Percentiles rank a stretch among this genome's conserved stretches.
Evolutionary conservation across 2,888 invertebrate species (phyloP).

Genomic region (Amblyteles armatorius): DNA sequence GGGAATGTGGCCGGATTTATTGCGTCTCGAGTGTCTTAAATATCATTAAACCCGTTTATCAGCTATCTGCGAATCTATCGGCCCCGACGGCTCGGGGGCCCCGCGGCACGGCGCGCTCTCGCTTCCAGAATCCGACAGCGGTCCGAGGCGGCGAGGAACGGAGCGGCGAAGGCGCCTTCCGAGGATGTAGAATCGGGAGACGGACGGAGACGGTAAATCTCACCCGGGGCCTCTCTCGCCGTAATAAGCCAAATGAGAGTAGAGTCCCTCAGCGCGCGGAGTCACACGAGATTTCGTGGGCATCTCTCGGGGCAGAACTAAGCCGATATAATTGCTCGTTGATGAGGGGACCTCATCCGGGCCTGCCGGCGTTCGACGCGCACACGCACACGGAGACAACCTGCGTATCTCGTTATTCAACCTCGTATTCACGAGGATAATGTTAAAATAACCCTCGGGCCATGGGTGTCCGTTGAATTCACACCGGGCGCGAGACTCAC

Average conservation of each 20-base stretch:
- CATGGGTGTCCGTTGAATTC: conserved; percentile 49
- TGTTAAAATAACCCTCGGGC: conserved; percentile 53
- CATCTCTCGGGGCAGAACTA: conserved; percentile 60
- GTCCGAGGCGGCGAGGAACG: conserved; percentile 32
- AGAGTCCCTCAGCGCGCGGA: conserved; percentile 38
- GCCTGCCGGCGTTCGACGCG: background rate
- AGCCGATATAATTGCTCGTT: conserved; percentile 69
- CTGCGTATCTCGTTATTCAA: conserved; percentile 55
- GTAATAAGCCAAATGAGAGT: conserved; percentile 13
- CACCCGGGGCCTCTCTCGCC: conserved; percentile 45
- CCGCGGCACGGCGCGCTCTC: conserved; percentile 38
- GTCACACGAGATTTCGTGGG: conserved; percentile 64
- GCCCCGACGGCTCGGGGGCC: conserved; percentile 25
- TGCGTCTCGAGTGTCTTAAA: conserved; percentile 73
- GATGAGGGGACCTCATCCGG: conserved; percentile 48
- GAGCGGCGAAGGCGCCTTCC: conserved; percentile 51
- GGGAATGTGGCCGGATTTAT: conserved; percentile 73
- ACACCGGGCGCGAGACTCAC: conserved; percentile 30
- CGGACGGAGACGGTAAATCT: conserved; percentile 55
- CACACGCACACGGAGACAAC: background rate
- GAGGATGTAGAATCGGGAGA: conserved; percentile 52
- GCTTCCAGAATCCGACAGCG: conserved; percentile 56
- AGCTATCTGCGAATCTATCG: conserved; percentile 72
- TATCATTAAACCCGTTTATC: conserved; percentile 74
- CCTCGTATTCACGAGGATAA: conserved; percentile 50